Conservation (phyloP, 2,888 invertebrate genomes). For the Alloplasta piceator region DNA sequence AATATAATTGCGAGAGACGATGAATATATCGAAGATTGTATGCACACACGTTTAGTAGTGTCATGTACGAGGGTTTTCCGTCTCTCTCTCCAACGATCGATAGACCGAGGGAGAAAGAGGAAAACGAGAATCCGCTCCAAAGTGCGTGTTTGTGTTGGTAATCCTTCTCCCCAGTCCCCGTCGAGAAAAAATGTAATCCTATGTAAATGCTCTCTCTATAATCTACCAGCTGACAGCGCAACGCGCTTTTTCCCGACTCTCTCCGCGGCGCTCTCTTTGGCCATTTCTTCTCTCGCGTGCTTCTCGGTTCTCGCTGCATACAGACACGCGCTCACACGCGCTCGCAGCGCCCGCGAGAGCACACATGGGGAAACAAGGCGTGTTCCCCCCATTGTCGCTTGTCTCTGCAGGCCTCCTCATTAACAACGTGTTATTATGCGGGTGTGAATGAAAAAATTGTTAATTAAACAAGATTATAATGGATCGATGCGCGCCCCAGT, state of each 20-base stretch:
- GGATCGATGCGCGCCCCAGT: not conserved
- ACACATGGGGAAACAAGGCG: constrained; percentile 64
- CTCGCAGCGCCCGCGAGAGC: constrained; percentile 13
- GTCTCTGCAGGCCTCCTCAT: not conserved
- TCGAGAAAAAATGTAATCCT: constrained; percentile 32
- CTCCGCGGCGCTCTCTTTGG: not conserved
- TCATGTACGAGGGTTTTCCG: not conserved
- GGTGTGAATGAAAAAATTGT: constrained; percentile 37
- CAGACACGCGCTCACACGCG: constrained; percentile 52
- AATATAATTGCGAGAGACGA: constrained; percentile 2
- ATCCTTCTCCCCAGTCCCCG: constrained; percentile 9
- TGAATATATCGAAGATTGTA: constrained; percentile 32
- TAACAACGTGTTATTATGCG: constrained; percentile 25
- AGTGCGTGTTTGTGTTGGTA: not conserved
- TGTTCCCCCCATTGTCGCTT: constrained; percentile 57
- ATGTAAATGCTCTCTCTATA: not conserved
- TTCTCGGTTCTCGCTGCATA: constrained; percentile 1
- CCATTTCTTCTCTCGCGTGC: constrained; percentile 43
- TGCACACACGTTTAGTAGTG: not conserved
- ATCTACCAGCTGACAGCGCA: constrained; percentile 57
- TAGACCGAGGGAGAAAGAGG: constrained; percentile 30
- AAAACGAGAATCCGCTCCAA: constrained; percentile 37
- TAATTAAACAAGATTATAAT: not conserved
- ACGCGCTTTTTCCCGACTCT: not conserved
- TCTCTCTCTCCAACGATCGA: constrained; percentile 46